Percentiles rank a stretch among this genome's conserved stretches.
Conservation (phyloP, 2,888 invertebrate genomes). For the Nomada flava region DNA sequence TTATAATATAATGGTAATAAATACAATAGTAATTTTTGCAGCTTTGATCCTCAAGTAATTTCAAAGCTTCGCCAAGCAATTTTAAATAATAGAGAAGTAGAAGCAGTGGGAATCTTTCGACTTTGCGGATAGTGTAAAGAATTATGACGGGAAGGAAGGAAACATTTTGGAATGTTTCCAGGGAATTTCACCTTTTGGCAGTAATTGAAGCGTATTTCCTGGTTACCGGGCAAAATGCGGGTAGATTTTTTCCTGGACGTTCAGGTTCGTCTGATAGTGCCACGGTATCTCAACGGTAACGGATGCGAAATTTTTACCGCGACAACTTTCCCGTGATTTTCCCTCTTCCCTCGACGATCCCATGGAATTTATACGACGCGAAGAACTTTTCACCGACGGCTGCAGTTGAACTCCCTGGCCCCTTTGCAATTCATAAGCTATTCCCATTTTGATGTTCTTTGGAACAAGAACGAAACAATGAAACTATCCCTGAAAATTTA, state of each 20-base stretch:
- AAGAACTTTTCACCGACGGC: conserved; percentile 55
- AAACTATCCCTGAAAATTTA: background rate
- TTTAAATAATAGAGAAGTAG: background rate
- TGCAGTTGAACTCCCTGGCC: conserved; percentile 7
- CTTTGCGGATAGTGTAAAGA: too few relatives aligned
- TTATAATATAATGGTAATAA: too few relatives aligned
- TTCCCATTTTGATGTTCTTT: background rate
- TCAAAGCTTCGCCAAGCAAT: background rate
- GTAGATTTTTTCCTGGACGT: conserved; percentile 16
- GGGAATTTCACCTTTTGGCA: conserved; percentile 38
- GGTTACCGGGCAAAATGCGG: conserved; percentile 22
- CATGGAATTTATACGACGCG: conserved; percentile 58
- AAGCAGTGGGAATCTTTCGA: too few relatives aligned
- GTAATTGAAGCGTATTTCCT: conserved; percentile 53
- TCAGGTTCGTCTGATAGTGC: conserved; percentile 32
- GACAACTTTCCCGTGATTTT: conserved; percentile 44
- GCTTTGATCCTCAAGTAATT: background rate
- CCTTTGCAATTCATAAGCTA: conserved; percentile 29
- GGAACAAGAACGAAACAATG: background rate
- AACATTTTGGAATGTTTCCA: conserved; percentile 8
- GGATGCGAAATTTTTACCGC: conserved; percentile 56
- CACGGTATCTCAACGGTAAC: conserved; percentile 44
- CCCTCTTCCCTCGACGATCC: conserved; percentile 6
- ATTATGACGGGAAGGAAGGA: background rate
- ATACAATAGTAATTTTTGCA: too few relatives aligned